Evolutionary conservation across 2,113 vertebrate species (phyloP).

Genomic region (Sisor rabdophorus): DNA sequence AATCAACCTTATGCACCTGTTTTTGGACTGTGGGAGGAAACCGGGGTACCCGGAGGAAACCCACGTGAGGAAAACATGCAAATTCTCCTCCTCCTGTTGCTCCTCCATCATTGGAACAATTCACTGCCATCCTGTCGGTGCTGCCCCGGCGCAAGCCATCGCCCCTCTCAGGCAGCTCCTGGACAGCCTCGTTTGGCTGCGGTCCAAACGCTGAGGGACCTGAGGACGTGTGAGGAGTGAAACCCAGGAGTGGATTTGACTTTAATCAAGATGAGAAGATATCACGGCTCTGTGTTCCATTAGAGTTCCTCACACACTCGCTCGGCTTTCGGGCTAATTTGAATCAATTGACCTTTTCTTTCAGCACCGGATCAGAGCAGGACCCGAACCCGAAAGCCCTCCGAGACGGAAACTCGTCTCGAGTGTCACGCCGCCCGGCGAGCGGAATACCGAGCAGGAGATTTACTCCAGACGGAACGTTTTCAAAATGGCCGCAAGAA

Average conservation of each 20-base stretch:
- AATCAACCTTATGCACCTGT: too few species aligned
- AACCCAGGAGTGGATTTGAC: not conserved
- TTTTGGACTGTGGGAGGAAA: too few species aligned
- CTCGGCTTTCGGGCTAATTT: not conserved
- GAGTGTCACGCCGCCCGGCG: not conserved
- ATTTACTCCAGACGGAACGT: not conserved
- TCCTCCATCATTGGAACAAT: slow-evolving; percentile 28
- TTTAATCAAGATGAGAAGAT: slow-evolving; percentile 6
- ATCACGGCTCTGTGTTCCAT: slow-evolving; percentile 6
- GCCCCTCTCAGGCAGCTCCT: slow-evolving; percentile 1
- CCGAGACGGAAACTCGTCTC: not conserved
- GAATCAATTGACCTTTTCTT: slow-evolving; percentile 30
- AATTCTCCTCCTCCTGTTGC: not conserved
- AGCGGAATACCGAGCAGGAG: not conserved
- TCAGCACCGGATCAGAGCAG: slow-evolving; percentile 3
- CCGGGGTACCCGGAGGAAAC: too few species aligned
- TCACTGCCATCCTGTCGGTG: slow-evolving; percentile 21
- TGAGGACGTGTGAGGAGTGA: not conserved
- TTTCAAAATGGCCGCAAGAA: not conserved
- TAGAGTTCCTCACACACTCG: not conserved
- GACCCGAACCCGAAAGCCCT: not conserved
- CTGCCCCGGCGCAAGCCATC: not conserved
- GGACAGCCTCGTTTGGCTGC: slow-evolving; percentile 5
- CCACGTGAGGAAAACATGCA: too few species aligned
- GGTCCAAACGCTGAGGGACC: not conserved